A percentile compares a stretch with the other conserved stretches of the same genome.
phyloP scores from a whole-genome alignment of 2,113 vertebrate genomes.

The Alectura lathami region DNA sequence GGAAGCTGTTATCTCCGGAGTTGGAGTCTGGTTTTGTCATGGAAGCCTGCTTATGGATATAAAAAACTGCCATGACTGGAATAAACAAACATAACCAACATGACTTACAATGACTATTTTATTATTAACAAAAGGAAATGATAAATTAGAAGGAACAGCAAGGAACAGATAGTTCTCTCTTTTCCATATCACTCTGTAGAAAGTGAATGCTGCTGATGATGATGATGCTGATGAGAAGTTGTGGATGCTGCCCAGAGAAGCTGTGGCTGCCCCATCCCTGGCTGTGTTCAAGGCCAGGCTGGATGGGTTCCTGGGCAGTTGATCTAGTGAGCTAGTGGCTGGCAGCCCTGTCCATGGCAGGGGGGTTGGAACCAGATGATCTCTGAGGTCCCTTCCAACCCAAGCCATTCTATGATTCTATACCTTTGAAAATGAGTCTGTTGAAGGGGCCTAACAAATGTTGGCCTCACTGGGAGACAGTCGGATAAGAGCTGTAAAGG shows the following conservation, averaged over 20 bases:
- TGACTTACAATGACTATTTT: not conserved
- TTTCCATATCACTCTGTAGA: not conserved
- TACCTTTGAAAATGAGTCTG: not conserved
- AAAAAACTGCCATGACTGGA: not conserved
- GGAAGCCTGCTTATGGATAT: not conserved
- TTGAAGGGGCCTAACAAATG: not conserved
- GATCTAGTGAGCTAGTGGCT: too few species aligned
- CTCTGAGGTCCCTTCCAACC: too few species aligned
- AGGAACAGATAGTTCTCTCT: not conserved
- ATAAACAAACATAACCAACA: not conserved
- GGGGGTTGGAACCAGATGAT: too few species aligned
- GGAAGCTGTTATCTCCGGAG: not conserved
- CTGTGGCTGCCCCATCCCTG: too few species aligned
- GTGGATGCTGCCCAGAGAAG: too few species aligned
- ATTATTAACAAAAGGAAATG: not conserved
- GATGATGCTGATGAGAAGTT: too few species aligned
- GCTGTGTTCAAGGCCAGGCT: too few species aligned
- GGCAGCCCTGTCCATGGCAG: too few species aligned
- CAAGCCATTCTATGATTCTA: too few species aligned
- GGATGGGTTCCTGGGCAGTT: too few species aligned
- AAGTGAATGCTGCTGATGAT: not conserved
- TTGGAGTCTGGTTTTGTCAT: not conserved
- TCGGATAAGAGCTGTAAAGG: not conserved
- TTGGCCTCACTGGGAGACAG: not conserved
- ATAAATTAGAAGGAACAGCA: not conserved